Evolutionary conservation across 2,797 vertebrate genomes (phyloP).

Genomic region (Brachyrhaphis roseni): DNA sequence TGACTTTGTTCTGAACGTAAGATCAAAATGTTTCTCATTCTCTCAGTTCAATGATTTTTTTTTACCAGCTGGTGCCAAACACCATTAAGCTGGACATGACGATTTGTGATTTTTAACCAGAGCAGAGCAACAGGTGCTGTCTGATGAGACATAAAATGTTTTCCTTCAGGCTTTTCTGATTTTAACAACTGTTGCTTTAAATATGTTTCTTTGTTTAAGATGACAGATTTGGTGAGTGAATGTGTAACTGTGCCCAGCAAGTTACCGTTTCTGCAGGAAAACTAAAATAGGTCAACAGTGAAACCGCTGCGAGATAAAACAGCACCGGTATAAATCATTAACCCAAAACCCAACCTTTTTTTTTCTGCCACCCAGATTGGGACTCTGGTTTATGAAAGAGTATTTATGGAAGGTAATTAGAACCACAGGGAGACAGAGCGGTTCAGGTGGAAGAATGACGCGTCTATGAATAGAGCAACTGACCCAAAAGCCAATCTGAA

Average conservation of each 20-base stretch:
- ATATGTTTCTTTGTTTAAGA: neutral
- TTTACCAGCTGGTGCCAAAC: neutral
- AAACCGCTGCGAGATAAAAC: constrained; percentile 40
- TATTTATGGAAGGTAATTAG: constrained; percentile 80
- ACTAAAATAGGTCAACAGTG: constrained; percentile 58
- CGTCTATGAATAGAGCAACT: constrained; percentile 70
- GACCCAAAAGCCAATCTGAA: constrained; percentile 71
- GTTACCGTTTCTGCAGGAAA: constrained; percentile 7
- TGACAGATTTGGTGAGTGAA: neutral
- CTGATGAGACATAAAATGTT: neutral
- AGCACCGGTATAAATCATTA: constrained; percentile 58
- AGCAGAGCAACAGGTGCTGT: neutral
- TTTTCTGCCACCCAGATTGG: constrained; percentile 50
- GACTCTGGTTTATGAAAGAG: constrained; percentile 37
- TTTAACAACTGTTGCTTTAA: neutral
- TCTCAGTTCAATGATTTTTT: neutral
- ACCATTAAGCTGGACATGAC: neutral
- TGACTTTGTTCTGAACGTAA: neutral
- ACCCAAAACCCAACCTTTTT: constrained; percentile 73
- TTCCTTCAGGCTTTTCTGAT: neutral
- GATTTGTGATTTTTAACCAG: neutral
- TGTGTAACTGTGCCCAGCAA: neutral
- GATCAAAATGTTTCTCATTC: neutral
- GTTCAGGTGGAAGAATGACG: constrained; percentile 59
- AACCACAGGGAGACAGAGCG: constrained; percentile 36